phyloP scores from a whole-genome alignment of 2,797 vertebrate genomes.

The Distichodus sexfasciatus region DNA sequence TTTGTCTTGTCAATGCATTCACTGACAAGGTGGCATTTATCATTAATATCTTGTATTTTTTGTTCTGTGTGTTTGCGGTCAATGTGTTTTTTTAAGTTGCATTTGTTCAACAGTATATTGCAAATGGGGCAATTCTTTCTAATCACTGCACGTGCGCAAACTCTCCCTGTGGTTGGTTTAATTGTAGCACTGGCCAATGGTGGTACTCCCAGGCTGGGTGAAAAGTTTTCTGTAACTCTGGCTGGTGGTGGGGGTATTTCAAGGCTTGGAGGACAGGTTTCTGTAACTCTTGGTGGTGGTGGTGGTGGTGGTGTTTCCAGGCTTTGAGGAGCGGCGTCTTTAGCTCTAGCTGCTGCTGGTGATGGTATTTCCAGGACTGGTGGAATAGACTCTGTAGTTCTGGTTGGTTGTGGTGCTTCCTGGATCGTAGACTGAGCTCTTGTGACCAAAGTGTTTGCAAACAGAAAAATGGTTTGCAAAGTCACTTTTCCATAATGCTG shows the following conservation, averaged over 20 bases:
- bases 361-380: too few species aligned
- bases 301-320: too few species aligned
- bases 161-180: background rate
- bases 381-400: too few species aligned
- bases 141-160: background rate
- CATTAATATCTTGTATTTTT: background rate
- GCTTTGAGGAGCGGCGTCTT: too few species aligned
- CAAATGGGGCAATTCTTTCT: slow-evolving; percentile 18
- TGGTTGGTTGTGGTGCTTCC: background rate
- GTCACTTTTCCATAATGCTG: background rate
- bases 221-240: background rate
- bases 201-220: background rate
- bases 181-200: background rate
- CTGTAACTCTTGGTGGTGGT: too few species aligned
- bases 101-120: slow-evolving; percentile 15
- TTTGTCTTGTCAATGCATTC: slow-evolving; percentile 15
- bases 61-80: background rate
- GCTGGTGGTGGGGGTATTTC: background rate
- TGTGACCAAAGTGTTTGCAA: background rate
- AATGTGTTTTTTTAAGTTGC: slow-evolving; percentile 19
- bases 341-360: too few species aligned
- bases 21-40: slow-evolving; percentile 2
- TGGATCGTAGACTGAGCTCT: background rate
- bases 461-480: background rate
- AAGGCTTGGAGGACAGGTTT: too few species aligned